These are phyloP conservation scores for Dinomys branickii DNA, from an alignment of 2,113 vertebrate species.

Conservation along the genomic window DNA sequence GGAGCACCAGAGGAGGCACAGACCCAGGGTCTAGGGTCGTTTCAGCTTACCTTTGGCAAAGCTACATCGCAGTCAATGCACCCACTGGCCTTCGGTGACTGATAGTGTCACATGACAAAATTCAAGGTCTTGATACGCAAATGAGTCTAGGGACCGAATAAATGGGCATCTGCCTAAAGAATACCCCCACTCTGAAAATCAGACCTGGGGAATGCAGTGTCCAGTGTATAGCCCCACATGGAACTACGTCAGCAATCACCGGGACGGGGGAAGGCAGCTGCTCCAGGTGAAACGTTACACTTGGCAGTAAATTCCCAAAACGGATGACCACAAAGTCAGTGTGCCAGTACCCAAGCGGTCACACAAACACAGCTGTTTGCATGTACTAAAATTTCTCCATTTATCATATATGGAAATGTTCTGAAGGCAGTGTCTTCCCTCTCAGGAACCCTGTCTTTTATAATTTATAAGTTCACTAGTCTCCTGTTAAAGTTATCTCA, in stretches of 20 bases:
- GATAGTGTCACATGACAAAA: not conserved
- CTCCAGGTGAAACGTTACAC: not conserved
- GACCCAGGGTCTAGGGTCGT: not conserved
- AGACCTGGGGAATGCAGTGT: not conserved
- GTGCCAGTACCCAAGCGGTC: not conserved
- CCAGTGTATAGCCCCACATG: not conserved
- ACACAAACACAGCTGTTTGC: not conserved
- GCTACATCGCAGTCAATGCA: not conserved
- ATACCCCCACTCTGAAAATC: slow-evolving; percentile 29
- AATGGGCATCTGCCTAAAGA: not conserved
- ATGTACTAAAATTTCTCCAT: not conserved
- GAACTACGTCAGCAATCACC: slow-evolving; percentile 38
- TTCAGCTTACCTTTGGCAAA: not conserved
- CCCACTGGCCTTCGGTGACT: not conserved
- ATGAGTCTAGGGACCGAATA: slow-evolving; percentile 21
- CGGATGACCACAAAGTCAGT: not conserved
- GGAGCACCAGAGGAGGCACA: not conserved
- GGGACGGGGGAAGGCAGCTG: not conserved
- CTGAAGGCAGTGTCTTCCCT: not conserved
- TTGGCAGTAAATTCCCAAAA: not conserved
- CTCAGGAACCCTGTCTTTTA: not conserved
- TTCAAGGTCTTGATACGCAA: not conserved
- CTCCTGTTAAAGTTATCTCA: not conserved
- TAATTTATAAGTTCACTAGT: not conserved
- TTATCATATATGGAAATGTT: not conserved